Conservation (phyloP, 1,140 invertebrate genomes). For the Drosophila oshimai region DNA sequence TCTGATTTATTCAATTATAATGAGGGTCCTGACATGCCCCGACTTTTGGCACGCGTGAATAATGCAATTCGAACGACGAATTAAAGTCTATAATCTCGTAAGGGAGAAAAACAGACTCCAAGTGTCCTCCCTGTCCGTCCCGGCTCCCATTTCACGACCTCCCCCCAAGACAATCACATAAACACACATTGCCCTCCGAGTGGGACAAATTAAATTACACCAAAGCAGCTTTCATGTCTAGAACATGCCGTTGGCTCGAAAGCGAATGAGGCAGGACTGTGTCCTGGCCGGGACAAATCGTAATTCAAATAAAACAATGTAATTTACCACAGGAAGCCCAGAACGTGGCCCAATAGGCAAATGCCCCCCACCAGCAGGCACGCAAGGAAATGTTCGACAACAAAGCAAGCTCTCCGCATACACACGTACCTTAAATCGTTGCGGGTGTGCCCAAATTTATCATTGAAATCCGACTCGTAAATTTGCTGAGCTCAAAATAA, state of each 20-base stretch:
- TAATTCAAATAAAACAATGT: slow-evolving; percentile 80
- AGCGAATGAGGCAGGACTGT: not conserved
- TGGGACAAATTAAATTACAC: slow-evolving; percentile 74
- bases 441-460: slow-evolving; percentile 12
- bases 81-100: slow-evolving; percentile 33
- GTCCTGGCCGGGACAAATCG: slow-evolving; percentile 45
- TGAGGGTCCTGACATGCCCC: slow-evolving; percentile 5
- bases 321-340: slow-evolving; percentile 47
- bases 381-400: slow-evolving; percentile 33
- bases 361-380: slow-evolving; percentile 22
- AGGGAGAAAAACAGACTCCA: not conserved
- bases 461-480: slow-evolving; percentile 18
- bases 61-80: slow-evolving; percentile 37
- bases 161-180: slow-evolving; percentile 57
- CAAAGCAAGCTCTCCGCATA: slow-evolving; percentile 23
- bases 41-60: slow-evolving; percentile 42
- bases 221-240: slow-evolving; percentile 71
- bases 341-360: slow-evolving; percentile 43
- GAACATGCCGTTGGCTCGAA: slow-evolving; percentile 12
- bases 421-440: slow-evolving; percentile 2
- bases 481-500: not conserved
- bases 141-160: slow-evolving; percentile 1
- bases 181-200: slow-evolving; percentile 62
- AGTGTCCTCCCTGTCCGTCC: not conserved
- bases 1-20: slow-evolving; percentile 58